Percentiles rank a stretch among this genome's conserved stretches.
Conservation (phyloP, 2,797 vertebrate species). For the Tadarida brasiliensis region DNA sequence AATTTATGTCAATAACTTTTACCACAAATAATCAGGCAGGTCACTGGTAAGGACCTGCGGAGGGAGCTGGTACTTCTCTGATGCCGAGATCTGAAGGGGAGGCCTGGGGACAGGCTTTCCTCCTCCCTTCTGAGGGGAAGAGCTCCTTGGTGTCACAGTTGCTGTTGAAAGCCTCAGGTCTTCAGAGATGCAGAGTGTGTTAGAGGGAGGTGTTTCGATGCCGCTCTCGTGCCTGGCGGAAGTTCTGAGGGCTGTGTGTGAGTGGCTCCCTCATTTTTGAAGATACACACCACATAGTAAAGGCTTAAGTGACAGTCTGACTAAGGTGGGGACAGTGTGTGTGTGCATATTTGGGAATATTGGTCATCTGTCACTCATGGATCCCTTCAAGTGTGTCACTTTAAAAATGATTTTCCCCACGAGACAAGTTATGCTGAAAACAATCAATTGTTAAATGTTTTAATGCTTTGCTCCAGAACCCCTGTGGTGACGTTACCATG, state of each 20-base stretch:
- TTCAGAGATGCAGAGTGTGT: background rate
- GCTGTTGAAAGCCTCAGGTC: background rate
- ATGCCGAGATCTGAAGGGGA: background rate
- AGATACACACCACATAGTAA: background rate
- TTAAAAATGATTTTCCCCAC: background rate
- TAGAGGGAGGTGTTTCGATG: background rate
- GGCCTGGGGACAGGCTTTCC: background rate
- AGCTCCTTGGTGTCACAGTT: background rate
- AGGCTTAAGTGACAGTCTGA: background rate
- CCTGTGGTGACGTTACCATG: background rate
- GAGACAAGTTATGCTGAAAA: constrained; percentile 14
- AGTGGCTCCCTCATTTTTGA: background rate
- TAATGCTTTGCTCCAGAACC: background rate
- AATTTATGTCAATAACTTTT: background rate
- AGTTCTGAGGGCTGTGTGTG: background rate
- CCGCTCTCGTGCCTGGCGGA: background rate
- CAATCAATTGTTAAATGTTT: background rate
- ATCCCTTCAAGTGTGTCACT: background rate
- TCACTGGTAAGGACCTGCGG: background rate
- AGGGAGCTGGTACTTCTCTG: background rate
- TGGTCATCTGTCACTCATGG: background rate
- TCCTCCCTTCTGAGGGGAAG: background rate
- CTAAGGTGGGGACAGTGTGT: background rate
- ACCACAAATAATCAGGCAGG: background rate
- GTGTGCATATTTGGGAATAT: background rate